Evolutionary conservation across 2,113 vertebrate genomes (phyloP).

Genomic region (Speoplatyrhinus poulsoni): DNA sequence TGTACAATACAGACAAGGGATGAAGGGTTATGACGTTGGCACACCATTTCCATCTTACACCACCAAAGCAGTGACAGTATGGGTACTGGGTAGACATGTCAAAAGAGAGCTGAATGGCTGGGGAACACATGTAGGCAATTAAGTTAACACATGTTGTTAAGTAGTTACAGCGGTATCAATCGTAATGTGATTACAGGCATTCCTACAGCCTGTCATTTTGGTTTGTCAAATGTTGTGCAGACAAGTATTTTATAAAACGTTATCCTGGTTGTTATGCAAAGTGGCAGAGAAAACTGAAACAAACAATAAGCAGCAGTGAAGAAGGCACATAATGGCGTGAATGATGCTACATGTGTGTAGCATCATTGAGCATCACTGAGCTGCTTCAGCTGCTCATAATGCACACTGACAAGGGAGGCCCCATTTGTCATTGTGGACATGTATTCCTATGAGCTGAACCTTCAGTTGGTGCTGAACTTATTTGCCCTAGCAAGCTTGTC

Average conservation of each 20-base stretch:
- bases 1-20: slow-evolving; percentile 23
- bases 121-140: slow-evolving; percentile 51
- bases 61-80: slow-evolving; percentile 28
- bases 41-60: slow-evolving; percentile 23
- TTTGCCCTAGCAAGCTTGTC: no score
- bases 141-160: slow-evolving; percentile 37
- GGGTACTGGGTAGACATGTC: slow-evolving; percentile 37
- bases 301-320: not conserved
- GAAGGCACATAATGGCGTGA: not conserved
- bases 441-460: no score
- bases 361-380: not conserved
- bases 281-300: not conserved
- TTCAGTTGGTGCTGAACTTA: no score
- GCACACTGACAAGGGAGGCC: not conserved
- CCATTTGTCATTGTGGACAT: not conserved
- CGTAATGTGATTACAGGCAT: slow-evolving; percentile 41
- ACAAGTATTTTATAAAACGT: no score
- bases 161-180: slow-evolving; percentile 49
- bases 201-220: not conserved
- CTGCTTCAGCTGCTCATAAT: not conserved
- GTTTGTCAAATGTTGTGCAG: no score
- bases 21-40: slow-evolving; percentile 26
- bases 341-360: not conserved
- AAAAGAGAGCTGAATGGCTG: slow-evolving; percentile 19
- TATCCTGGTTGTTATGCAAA: no score